A percentile compares a stretch with the other conserved stretches of the same genome.
Evolutionary conservation across 2,797 vertebrate species (phyloP).

Genomic region (Limosa lapponica): DNA sequence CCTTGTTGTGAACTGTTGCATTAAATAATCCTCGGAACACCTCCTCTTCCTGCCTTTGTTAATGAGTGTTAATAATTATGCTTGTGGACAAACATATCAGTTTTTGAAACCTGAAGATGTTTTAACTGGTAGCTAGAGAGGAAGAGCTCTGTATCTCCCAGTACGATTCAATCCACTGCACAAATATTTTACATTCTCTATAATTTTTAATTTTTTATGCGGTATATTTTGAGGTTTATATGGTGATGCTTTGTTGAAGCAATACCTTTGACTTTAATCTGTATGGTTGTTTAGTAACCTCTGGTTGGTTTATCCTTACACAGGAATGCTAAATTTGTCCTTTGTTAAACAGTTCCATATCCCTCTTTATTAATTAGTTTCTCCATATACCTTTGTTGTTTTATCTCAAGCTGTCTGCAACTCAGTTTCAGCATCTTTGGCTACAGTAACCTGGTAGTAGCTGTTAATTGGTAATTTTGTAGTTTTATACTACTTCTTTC

Average conservation of each 20-base stretch:
- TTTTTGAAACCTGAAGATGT: not conserved
- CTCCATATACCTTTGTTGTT: not conserved
- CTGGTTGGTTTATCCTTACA: not conserved
- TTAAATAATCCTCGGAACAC: not conserved
- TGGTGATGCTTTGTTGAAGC: not conserved
- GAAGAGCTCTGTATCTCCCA: not conserved
- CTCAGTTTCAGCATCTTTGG: not conserved
- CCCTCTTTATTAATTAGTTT: not conserved
- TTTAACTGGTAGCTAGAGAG: not conserved
- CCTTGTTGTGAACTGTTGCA: not conserved
- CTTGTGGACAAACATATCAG: accelerated
- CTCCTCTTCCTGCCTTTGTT: accelerated
- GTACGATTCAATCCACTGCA: not conserved
- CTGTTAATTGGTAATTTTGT: not conserved
- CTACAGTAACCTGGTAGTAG: not conserved
- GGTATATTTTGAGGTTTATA: not conserved
- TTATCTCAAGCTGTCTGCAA: accelerated
- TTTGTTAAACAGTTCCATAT: not conserved
- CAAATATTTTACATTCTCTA: not conserved
- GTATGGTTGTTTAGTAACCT: not conserved
- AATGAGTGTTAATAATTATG: not conserved
- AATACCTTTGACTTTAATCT: not conserved
- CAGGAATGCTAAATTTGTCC: not conserved
- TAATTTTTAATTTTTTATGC: not conserved
- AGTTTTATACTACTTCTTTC: not conserved